phyloP scores from a whole-genome alignment of 2,113 vertebrate genomes.

The Ophthalmotilapia sp. region DNA sequence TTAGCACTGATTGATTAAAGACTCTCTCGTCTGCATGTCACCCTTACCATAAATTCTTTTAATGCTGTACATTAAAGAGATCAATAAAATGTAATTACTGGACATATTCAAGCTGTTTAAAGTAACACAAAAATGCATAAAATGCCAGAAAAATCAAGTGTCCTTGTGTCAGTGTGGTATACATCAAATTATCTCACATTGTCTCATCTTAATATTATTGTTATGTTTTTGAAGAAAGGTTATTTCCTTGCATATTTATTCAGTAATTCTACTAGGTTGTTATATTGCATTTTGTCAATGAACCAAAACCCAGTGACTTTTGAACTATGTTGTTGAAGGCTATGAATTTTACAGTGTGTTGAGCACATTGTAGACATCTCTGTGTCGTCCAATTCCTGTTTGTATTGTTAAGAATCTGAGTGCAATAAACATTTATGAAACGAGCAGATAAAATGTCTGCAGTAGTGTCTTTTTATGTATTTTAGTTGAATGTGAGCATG shows the following conservation, averaged over 20 bases:
- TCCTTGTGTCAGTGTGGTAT: constrained; percentile 63
- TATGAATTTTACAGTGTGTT: constrained; percentile 20
- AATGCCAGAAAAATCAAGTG: constrained; percentile 56
- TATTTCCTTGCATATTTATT: background rate
- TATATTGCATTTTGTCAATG: background rate
- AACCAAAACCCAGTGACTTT: constrained; percentile 22
- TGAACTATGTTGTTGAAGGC: constrained; percentile 1
- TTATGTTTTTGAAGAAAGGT: background rate
- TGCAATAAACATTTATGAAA: constrained; percentile 69
- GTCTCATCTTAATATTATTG: background rate
- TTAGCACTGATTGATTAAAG: background rate
- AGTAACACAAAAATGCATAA: constrained; percentile 21
- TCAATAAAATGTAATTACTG: background rate
- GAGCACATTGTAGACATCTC: constrained; percentile 1
- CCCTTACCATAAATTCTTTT: background rate
- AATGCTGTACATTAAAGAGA: background rate
- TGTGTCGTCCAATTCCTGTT: constrained; percentile 45
- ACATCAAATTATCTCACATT: constrained; percentile 10
- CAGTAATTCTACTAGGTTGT: background rate
- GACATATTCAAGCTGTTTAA: background rate
- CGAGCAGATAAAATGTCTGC: background rate
- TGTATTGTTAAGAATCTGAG: constrained; percentile 66
- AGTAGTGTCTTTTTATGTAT: background rate
- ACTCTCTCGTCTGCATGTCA: background rate
- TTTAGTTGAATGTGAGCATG: background rate